Base-by-base conservation (phyloP, 2,797 vertebrate genomes). In the Trichosurus vulpecula region DNA sequence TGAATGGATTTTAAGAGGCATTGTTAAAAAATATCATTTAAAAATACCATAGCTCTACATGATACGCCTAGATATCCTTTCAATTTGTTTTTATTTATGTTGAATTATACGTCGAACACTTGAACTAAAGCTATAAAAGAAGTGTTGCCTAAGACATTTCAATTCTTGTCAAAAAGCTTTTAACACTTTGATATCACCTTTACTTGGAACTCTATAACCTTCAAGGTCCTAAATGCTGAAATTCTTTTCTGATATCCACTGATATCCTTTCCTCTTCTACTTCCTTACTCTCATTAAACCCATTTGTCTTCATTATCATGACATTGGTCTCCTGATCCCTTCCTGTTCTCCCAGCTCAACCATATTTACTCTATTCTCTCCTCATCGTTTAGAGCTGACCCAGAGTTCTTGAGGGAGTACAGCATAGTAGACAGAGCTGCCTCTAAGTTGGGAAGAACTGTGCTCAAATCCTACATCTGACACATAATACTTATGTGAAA, bases 81-180 rank as follows among this genome's bases (percentile, higher is more conserved):
- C 41, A 81, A 47, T 81, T 81, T 27, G 19, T 47, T 47, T 81
- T 81, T 16, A 56, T 56, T 27, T 35, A 66, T 25, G 41, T 27
- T 47, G 74, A 25, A 81, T 81, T 81, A 4, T 10, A 47, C 22
- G 81, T 47, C 0, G 22, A 81, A 47, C 25, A 94, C 53, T 31
- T 93, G 27, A 90, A 93, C 90, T 52, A 93, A 61, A 92, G 61
- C 41, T 66, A 27, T 94, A n/a, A 96, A 56, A 52, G 61, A 54
- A 57, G n/a, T 87, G 91, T 91, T 54, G 2, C 54, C n/a, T 9
- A 55, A 29, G 11, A 25, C n/a, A 81, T 41, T 91, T 91, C 2
- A 41, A 41, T 54, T 54, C n/a, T 55, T 41, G 54, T 12, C 31
- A 54, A 41, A 91, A 91, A 27, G 3, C 54, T 6, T 81, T 9